phyloP scores from a whole-genome alignment of 23 tunicate genomes.

The Trididemnum clinides region DNA sequence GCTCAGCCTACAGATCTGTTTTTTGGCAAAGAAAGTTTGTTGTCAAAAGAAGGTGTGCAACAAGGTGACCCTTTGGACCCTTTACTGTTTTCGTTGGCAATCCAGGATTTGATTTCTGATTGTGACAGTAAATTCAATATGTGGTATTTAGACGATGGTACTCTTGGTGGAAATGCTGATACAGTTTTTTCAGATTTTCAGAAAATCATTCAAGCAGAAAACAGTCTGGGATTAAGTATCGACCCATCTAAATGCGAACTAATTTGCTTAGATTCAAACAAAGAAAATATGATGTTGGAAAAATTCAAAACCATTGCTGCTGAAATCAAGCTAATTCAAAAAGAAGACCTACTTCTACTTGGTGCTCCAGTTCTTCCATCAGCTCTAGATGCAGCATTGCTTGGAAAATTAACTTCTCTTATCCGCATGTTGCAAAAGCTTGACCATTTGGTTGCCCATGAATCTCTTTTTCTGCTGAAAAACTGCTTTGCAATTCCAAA shows the following conservation, averaged over 20 bases:
- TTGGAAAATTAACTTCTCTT: background rate
- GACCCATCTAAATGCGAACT: background rate
- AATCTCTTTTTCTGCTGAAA: background rate
- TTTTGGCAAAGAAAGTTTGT: background rate
- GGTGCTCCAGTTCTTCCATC: slow-evolving; percentile 5
- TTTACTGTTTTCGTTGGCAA: slow-evolving; percentile 3
- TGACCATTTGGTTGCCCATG: background rate
- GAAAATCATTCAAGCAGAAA: background rate
- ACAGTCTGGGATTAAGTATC: background rate
- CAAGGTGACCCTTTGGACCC: slow-evolving; percentile 11
- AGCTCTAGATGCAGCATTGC: background rate
- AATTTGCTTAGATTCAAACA: background rate
- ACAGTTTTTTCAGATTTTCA: background rate
- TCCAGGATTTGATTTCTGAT: background rate
- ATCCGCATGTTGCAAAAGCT: background rate
- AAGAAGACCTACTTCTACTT: background rate
- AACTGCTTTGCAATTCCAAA: slow-evolving; percentile 7
- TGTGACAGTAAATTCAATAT: background rate
- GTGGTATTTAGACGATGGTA: slow-evolving; percentile 10
- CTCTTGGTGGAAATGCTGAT: background rate
- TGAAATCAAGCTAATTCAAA: background rate
- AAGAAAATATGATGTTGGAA: background rate
- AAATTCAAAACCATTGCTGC: background rate
- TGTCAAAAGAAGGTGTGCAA: slow-evolving; percentile 11
- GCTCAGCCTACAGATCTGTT: background rate